Conservation (phyloP, 1,140 invertebrate species). For the Maniola jurtina region DNA sequence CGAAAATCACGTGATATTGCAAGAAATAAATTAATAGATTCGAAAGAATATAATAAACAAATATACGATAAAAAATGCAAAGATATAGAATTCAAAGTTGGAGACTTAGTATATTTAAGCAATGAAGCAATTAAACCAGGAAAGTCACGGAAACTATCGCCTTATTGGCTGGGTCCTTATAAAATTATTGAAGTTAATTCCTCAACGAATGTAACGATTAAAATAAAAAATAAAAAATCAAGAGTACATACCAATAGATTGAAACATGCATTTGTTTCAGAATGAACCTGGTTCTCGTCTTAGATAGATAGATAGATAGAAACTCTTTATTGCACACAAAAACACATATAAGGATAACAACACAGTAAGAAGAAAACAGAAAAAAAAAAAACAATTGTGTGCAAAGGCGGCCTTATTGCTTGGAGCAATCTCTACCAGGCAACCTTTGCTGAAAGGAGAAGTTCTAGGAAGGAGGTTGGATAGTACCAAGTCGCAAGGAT, state of each 20-base stretch:
- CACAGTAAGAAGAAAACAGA: too few relatives aligned
- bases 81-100: conserved; percentile 11
- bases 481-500: too few relatives aligned
- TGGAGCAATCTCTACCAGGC: too few relatives aligned
- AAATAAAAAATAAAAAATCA: conserved; percentile 5
- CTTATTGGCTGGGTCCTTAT: conserved; percentile 20
- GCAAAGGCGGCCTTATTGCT: too few relatives aligned
- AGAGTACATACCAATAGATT: neutral
- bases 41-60: conserved; percentile 18
- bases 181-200: conserved; percentile 21
- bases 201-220: conserved; percentile 15
- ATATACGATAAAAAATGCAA: conserved; percentile 18
- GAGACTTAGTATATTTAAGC: conserved; percentile 14
- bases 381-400: too few relatives aligned
- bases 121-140: conserved; percentile 12
- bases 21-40: conserved; percentile 23
- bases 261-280: conserved; percentile 4
- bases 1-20: conserved; percentile 16
- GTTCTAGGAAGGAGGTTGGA: too few relatives aligned
- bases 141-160: conserved; percentile 13
- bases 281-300: neutral
- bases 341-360: too few relatives aligned
- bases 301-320: too few relatives aligned
- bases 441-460: too few relatives aligned
- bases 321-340: too few relatives aligned